Conservation (phyloP, 2,888 invertebrate species). For the Margaritifera margaritifera region DNA sequence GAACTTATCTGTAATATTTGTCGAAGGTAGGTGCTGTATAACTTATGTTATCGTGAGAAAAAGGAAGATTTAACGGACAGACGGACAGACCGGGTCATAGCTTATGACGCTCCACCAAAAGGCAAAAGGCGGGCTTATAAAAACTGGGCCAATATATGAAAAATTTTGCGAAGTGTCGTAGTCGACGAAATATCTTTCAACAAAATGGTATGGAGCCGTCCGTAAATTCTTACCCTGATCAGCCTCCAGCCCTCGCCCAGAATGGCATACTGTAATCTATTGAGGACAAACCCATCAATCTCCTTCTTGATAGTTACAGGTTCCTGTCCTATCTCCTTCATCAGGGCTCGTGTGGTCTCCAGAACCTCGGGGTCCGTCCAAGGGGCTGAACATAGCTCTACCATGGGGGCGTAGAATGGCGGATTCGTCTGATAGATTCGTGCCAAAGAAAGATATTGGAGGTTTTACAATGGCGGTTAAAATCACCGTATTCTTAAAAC, state of each 20-base stretch:
- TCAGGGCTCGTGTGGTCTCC: constrained; percentile 82
- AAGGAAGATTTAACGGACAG: too few species aligned
- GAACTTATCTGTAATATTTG: too few species aligned
- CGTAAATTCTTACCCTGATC: constrained; percentile 75
- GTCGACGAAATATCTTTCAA: too few species aligned
- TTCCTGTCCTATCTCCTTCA: constrained; percentile 92
- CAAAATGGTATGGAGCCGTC: not conserved
- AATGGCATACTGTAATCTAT: constrained; percentile 96
- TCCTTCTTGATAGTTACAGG: constrained; percentile 90
- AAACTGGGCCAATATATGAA: too few species aligned
- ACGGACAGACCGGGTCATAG: too few species aligned
- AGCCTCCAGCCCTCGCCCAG: constrained; percentile 93
- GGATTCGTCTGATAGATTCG: constrained; percentile 83
- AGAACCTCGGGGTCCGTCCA: constrained; percentile 90
- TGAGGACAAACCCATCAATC: constrained; percentile 93
- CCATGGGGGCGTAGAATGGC: constrained; percentile 94
- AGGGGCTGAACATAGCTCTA: constrained; percentile 94
- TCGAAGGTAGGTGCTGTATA: too few species aligned
- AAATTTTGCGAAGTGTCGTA: too few species aligned
- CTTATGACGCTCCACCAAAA: too few species aligned
- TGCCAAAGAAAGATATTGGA: not conserved
- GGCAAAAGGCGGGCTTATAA: too few species aligned
- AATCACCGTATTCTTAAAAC: too few species aligned
- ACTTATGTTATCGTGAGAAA: too few species aligned
- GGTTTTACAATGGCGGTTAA: too few species aligned